Base-by-base conservation (phyloP, 2,797 vertebrate species). In the Tadarida brasiliensis region DNA sequence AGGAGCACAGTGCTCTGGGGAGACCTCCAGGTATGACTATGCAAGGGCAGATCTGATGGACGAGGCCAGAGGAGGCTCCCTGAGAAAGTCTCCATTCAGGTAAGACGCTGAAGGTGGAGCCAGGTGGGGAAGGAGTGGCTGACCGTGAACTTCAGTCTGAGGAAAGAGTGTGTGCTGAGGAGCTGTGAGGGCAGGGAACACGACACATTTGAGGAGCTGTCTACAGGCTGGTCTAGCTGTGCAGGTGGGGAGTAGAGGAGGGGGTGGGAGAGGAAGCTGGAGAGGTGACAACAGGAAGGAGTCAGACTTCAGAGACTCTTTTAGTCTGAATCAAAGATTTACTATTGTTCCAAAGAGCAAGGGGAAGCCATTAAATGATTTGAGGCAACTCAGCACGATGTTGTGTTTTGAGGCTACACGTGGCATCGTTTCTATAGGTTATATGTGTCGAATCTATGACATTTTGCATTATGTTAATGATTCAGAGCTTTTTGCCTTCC, bases 281-380 rank as follows among this genome's bases (percentile, higher is more conserved):
- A 11, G 7, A 80, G 47, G 17, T 49, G 1, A 51, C 0, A 35
- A 51, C 0, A 35, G 30, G 16, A 49, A n/a, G 22, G 2, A 1
- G 5, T 24, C 26, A 80, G 30, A 35, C 11, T 90, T 39, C 1
- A 3, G n/a, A 81, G 35, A 35, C 20, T n/a, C 54, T 85, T 26
- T 2, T 33, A 44, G 12, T 17, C 7, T 91, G 30, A 76, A 4
- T 70, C 95, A 61, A 94, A 73, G 22, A 17, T 51, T 90, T 85
- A 20, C 47, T 74, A 59, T 89, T 80, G 74, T 56, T 74, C 51
- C 1, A 0, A 35, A 39, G 5, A 63, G 33, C 33, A 74, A 28
- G 63, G 39, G 15, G 59, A 91, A 97, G 20, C 11, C 24, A 77
- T 14, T 35, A 51, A 49, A 87, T 77, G 49, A 88, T 24, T 82